phyloP scores from a whole-genome alignment of 2,113 vertebrate species.

The Pelodiscus sinensis region DNA sequence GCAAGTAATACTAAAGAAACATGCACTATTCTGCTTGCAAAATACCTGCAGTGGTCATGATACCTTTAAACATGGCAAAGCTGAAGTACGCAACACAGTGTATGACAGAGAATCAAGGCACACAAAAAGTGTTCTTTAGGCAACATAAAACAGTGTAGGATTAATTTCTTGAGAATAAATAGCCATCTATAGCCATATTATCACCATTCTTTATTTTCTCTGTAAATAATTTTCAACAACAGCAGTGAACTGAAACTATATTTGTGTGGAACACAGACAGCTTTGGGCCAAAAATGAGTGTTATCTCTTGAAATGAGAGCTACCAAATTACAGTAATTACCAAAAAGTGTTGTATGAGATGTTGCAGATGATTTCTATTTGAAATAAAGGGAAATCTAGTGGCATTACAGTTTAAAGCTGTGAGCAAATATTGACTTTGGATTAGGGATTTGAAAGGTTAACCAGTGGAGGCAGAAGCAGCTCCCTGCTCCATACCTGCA shows the following conservation, averaged over 20 bases:
- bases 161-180: background rate
- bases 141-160: no score
- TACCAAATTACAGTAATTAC: background rate
- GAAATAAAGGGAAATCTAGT: background rate
- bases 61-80: background rate
- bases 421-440: background rate
- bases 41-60: background rate
- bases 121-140: background rate
- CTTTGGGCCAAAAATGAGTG: background rate
- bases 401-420: background rate
- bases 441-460: background rate
- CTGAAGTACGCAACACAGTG: background rate
- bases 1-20: background rate
- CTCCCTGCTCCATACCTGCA: no score
- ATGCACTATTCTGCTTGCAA: background rate
- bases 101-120: background rate
- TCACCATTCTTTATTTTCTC: background rate
- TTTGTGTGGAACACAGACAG: background rate
- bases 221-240: background rate
- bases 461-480: no score
- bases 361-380: background rate
- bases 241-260: background rate
- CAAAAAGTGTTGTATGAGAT: background rate
- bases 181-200: background rate
- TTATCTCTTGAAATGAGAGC: background rate